A percentile compares a stretch with the other conserved stretches of the same genome.
Conservation (phyloP, 37 sponge, comb jelly and placozoan species). For the Ephydatia muelleri region DNA sequence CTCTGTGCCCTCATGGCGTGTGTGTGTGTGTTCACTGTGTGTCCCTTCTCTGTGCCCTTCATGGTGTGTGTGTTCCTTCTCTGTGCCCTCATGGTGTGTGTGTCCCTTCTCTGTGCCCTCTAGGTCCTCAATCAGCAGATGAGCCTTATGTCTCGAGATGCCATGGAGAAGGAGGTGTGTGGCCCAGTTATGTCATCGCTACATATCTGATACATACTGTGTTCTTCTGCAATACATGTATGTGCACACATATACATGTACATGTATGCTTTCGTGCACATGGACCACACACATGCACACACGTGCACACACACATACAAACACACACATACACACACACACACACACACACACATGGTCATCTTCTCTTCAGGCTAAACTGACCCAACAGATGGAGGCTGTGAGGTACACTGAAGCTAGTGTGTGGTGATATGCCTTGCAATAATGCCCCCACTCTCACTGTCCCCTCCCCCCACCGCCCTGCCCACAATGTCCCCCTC, state of each 20-base stretch:
- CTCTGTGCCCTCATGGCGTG: no score
- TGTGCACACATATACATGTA: neutral
- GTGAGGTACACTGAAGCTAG: conserved; percentile 7
- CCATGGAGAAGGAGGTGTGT: conserved; percentile 2
- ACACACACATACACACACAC: neutral
- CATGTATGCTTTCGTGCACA: neutral
- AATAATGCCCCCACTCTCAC: no score
- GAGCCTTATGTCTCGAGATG: neutral
- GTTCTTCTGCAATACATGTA: neutral
- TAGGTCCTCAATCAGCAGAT: no score
- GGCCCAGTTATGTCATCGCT: no score
- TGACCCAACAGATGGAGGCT: conserved; percentile 16
- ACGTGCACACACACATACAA: neutral
- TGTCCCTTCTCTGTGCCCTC: no score
- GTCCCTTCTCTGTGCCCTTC: no score
- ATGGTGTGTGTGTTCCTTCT: no score
- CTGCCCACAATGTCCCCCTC: no score
- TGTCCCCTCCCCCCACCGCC: no score
- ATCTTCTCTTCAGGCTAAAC: neutral
- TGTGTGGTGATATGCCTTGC: neutral
- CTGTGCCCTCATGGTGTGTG: no score
- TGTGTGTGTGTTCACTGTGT: no score
- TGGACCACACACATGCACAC: neutral
- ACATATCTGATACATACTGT: neutral
- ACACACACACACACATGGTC: neutral